Base-by-base conservation (phyloP, 2,797 vertebrate genomes). In the Phylloscopus collybita region DNA sequence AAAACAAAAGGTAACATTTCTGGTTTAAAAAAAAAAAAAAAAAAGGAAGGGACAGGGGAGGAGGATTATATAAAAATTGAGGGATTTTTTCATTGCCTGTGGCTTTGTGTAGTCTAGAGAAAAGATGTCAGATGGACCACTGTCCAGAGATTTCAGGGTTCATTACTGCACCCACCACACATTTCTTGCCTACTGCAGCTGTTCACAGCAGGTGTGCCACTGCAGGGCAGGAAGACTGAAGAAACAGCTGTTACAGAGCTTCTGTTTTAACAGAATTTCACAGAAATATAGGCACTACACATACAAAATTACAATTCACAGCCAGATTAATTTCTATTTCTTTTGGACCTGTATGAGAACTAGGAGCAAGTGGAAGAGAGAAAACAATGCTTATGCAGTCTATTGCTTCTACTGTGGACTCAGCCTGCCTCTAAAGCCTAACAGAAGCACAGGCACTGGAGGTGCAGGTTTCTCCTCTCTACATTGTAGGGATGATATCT, bases 21-120 rank as follows among this genome's bases (percentile, higher is more conserved):
- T 61, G 25, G 16, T 59, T 36, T 4, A 2, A 40, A 44, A 53
- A 11, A 40, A 9, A 25, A 34, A 34, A 34, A 34, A 34, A 13
- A 1, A 10, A 11, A 6, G 27, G 3, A 0, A 1, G 6, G 1
- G 0, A 0, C 1, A 0, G 1, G 3, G 3, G 22, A 34, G 42
- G 8, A 42, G 10, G 9, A 57, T 44, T 30, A 36, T 3, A 16
- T 32, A 50, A 6, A 53, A 40, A 42, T 0, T 64, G 10, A 10
- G 36, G 11, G 89, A 40, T 8, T 73, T 40, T 10, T 83, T 49
- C 23, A n/a, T 47, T 80, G 51, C 6, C 19, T 47, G 13, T 73
- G 57, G 36, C 12, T 79, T 79, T 42, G 7, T 29, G 27, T 14
- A 61, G 16, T 9, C 30, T 40, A 56, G 57, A 70, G 12, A 64